Conservation (phyloP, 2,888 invertebrate species). For the Drosophila emarginata region DNA sequence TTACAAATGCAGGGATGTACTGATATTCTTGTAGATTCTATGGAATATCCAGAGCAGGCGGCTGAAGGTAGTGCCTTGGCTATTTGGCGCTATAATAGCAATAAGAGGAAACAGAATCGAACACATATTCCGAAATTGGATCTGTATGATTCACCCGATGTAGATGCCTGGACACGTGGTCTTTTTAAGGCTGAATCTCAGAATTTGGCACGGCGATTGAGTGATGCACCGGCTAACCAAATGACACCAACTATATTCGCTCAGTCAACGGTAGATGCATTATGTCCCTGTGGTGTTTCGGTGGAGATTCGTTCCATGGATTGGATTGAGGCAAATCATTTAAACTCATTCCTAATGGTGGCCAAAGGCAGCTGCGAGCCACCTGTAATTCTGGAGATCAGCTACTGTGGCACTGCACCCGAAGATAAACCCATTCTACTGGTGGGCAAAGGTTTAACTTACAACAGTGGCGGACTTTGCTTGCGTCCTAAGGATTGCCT, state of each 20-base stretch:
- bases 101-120: constrained; percentile 83
- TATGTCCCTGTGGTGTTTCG: constrained; percentile 85
- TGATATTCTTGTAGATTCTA: constrained; percentile 85
- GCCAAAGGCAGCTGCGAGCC: constrained; percentile 84
- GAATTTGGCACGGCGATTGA: constrained; percentile 87
- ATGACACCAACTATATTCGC: constrained; percentile 90
- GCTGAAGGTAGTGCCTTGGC: constrained; percentile 86
- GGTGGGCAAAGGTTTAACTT: constrained; percentile 85
- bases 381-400: constrained; percentile 84
- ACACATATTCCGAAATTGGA: constrained; percentile 83
- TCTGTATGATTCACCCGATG: constrained; percentile 84
- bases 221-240: constrained; percentile 89
- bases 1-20: constrained; percentile 83
- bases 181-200: constrained; percentile 88
- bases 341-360: constrained; percentile 83
- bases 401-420: constrained; percentile 83
- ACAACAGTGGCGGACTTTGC: constrained; percentile 83
- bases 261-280: constrained; percentile 85
- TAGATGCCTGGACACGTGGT: constrained; percentile 86
- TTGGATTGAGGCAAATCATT: constrained; percentile 85
- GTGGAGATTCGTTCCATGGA: constrained; percentile 83
- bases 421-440: constrained; percentile 84
- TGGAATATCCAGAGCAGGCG: constrained; percentile 86
- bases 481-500: constrained; percentile 67
- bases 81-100: constrained; percentile 85